These are phyloP conservation scores for Tridacna gigas DNA, from an alignment of 2,888 invertebrate genomes.

Conservation along the genomic window DNA sequence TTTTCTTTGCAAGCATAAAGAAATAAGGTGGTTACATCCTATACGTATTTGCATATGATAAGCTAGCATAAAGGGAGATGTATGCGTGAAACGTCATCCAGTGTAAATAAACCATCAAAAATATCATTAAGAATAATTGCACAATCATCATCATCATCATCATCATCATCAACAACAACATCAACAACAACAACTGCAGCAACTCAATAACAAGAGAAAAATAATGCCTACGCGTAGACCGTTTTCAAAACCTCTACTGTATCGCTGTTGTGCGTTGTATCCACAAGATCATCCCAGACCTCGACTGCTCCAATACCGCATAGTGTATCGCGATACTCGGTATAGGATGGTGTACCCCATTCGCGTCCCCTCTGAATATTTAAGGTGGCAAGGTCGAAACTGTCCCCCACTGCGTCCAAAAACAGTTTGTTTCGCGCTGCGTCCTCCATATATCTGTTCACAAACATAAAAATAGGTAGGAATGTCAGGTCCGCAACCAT, in stretches of 20 bases:
- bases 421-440: slow-evolving; percentile 23
- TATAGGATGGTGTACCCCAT: slow-evolving; percentile 23
- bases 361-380: slow-evolving; percentile 36
- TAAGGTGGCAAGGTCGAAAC: slow-evolving; percentile 23
- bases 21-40: too few species aligned
- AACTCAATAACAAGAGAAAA: background rate
- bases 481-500: too few species aligned
- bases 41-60: background rate
- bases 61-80: too few species aligned
- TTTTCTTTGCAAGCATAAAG: too few species aligned
- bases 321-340: background rate
- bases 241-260: background rate
- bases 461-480: background rate
- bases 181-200: background rate
- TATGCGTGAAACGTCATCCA: too few species aligned
- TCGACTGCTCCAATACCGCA: slow-evolving; percentile 1
- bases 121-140: too few species aligned
- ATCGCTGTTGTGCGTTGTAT: background rate
- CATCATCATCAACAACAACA: background rate
- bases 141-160: background rate
- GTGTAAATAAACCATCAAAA: too few species aligned
- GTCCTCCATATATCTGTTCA: slow-evolving; percentile 24
- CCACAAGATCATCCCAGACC: slow-evolving; percentile 10
- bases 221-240: background rate
- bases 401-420: background rate